These are phyloP conservation scores for Stegastes partitus DNA, from an alignment of 2,113 vertebrate genomes.

Conservation along the genomic window DNA sequence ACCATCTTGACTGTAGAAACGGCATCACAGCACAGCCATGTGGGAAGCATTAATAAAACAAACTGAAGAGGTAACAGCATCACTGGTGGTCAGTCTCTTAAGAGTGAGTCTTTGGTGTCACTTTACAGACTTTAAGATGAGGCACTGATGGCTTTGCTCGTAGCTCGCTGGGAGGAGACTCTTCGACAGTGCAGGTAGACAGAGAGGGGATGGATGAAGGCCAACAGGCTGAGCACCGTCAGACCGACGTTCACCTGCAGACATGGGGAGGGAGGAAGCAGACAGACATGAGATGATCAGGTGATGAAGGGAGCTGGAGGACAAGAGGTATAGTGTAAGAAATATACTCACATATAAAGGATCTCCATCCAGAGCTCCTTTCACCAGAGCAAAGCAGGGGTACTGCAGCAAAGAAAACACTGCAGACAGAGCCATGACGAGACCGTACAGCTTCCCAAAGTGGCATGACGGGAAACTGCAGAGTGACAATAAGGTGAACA, in stretches of 20 bases:
- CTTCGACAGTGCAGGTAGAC: conserved; percentile 83
- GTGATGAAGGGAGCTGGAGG: fast-evolving
- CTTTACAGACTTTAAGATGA: conserved; percentile 29
- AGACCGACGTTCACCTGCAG: conserved; percentile 88
- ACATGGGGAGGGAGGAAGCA: not conserved
- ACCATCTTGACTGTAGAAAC: too few species aligned
- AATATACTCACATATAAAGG: conserved; percentile 87
- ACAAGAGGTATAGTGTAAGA: not conserved
- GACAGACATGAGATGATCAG: not conserved
- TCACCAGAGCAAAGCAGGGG: conserved; percentile 88
- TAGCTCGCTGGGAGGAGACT: conserved; percentile 45
- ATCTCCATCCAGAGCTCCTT: conserved; percentile 80
- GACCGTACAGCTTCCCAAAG: conserved; percentile 93
- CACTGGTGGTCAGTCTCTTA: not conserved
- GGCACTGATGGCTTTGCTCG: not conserved
- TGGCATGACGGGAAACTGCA: conserved; percentile 89
- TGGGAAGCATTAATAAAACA: not conserved
- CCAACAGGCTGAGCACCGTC: conserved; percentile 83
- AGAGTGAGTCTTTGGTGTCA: not conserved
- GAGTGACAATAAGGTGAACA: not conserved
- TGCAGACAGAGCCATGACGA: conserved; percentile 89
- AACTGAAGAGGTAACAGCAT: conserved; percentile 3
- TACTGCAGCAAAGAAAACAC: conserved; percentile 91
- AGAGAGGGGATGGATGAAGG: conserved; percentile 87
- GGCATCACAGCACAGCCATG: too few species aligned